Evolutionary conservation across 1,140 invertebrate genomes (phyloP).

Genomic region (Ips typographus): DNA sequence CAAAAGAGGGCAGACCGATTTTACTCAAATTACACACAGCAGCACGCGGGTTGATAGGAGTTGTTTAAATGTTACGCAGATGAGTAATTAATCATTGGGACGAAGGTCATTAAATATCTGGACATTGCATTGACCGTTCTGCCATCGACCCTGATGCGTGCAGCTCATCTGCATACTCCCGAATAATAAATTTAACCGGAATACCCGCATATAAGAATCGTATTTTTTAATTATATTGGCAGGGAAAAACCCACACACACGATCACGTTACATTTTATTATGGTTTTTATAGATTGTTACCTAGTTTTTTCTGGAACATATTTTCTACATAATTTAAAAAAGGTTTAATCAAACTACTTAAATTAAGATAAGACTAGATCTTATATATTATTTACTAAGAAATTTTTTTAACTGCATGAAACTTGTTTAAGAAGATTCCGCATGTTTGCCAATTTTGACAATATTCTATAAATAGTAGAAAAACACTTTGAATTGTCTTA

Average conservation of each 20-base stretch:
- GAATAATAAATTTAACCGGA: constrained; percentile 27
- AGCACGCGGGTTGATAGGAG: constrained; percentile 23
- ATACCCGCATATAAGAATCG: constrained; percentile 28
- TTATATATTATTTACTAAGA: too few species aligned
- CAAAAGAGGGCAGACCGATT: constrained; percentile 16
- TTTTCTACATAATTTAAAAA: too few species aligned
- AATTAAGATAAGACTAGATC: too few species aligned
- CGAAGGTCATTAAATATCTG: constrained; percentile 29
- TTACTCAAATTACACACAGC: constrained; percentile 23
- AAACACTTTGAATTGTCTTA: too few species aligned
- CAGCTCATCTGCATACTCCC: constrained; percentile 27
- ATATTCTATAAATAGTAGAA: too few species aligned
- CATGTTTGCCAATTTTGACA: too few species aligned
- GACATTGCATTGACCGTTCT: constrained; percentile 28
- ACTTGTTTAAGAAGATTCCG: too few species aligned
- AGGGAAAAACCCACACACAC: neutral
- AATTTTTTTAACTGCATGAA: too few species aligned
- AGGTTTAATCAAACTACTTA: too few species aligned
- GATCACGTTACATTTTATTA: neutral
- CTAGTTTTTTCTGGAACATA: too few species aligned
- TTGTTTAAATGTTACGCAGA: constrained; percentile 30
- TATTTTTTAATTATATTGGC: constrained; percentile 23
- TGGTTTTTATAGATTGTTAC: neutral
- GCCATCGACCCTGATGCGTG: constrained; percentile 29
- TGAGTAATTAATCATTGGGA: constrained; percentile 31